Evolutionary conservation across 2,797 vertebrate genomes (phyloP), one percentile per base, ranked within the genome.

Genomic region (Hydrocynus forskahlii): DNA sequence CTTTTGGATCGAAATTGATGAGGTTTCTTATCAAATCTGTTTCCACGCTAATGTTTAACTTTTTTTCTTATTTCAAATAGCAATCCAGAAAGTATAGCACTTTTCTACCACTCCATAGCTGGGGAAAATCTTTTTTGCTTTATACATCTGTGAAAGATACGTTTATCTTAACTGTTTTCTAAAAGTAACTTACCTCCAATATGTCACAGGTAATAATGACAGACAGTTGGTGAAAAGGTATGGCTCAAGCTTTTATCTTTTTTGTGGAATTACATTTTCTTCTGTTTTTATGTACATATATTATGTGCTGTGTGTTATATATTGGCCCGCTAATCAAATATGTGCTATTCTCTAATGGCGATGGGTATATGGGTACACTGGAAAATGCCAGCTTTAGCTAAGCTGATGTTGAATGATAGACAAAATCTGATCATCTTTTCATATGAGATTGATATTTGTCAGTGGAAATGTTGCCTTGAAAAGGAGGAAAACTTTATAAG

Each of bases 151-250:
- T 81, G 69, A 77, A 82, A 86, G 66, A 43, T 54, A 75, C 64
- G 19, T 83, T 75, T 75, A 62, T 67, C 45, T 66, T 83, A 72
- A 80, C 57, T 79, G 50, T 79, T 71, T 86, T 76, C 67, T 78
- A 59, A 82, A 76, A 62, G 81, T 77, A 57, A 78, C 72, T 78
- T 87, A 89, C 83, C 86, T 87, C 86, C 76, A 66, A 79, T 81
- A 86, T 79, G 79, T 86, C 80, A 80, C 38, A 80, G 79, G 81
- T 84, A 86, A 83, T 81, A 75, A 79, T 55, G 23, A 23, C 60
- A 81, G 73, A 83, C 77, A 76, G 35, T 71, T 81, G 75, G 75
- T 76, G 80, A 81, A 76, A 78, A 48, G 54, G 54, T 66, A 23
- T 25, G 55, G 63, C 70, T 86, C 60, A 62, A 78, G 63, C 78